phyloP scores from a whole-genome alignment of 2,113 vertebrate species.

The Apteryx owenii region DNA sequence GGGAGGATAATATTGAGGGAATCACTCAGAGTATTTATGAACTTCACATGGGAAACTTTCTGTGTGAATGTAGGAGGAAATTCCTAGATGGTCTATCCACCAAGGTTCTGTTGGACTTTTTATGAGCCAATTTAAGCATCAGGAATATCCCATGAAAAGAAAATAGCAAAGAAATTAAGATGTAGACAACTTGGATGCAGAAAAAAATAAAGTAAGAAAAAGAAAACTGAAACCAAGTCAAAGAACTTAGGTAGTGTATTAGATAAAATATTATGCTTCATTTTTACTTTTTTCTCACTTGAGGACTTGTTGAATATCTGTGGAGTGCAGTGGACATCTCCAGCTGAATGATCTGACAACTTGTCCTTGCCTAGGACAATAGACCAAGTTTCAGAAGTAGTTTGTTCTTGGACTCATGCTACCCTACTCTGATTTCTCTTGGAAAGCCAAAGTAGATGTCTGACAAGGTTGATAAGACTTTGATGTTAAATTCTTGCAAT shows the following conservation, averaged over 20 bases:
- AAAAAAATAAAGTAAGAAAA: background rate
- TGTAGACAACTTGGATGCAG: background rate
- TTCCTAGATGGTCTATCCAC: background rate
- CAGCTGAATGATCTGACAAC: conserved; percentile 30
- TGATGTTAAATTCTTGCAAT: background rate
- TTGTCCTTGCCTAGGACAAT: background rate
- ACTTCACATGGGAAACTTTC: background rate
- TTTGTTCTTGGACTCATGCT: conserved; percentile 11
- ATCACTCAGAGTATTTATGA: background rate
- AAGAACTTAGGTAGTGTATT: background rate
- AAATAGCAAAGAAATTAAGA: background rate
- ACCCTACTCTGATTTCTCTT: background rate
- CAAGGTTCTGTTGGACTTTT: background rate
- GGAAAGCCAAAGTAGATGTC: background rate
- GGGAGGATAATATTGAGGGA: background rate
- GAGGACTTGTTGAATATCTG: background rate
- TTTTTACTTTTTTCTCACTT: background rate
- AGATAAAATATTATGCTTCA: background rate
- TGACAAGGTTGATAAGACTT: conserved; percentile 27
- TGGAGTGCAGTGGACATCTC: background rate
- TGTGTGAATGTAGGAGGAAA: background rate
- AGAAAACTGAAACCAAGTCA: background rate
- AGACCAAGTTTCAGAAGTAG: conserved; percentile 5
- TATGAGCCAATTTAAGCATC: background rate
- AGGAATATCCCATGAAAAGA: background rate